A percentile compares a stretch with the other conserved stretches of the same genome.
These are phyloP conservation scores for Limnodromus scolopaceus DNA, from an alignment of 2,797 vertebrate species.

Conservation along the genomic window DNA sequence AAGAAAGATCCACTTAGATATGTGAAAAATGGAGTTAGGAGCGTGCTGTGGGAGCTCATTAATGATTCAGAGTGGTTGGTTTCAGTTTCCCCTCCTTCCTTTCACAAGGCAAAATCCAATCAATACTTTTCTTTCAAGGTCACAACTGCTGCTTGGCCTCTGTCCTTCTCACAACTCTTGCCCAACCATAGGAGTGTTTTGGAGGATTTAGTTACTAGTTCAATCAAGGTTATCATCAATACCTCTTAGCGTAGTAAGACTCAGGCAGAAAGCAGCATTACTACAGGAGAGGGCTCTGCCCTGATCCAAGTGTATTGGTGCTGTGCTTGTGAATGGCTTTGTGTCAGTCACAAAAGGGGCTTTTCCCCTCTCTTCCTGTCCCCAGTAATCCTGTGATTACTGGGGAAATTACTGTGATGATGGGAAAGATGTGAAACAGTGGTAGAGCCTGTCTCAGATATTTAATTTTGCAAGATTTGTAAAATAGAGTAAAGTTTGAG, in stretches of 20 bases:
- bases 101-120: slow-evolving; percentile 81
- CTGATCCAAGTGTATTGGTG: not conserved
- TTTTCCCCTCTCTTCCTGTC: not conserved
- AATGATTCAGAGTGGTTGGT: slow-evolving; percentile 91
- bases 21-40: not conserved
- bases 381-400: not conserved
- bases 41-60: slow-evolving; percentile 77
- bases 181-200: not conserved
- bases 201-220: slow-evolving; percentile 18
- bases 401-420: too few species aligned
- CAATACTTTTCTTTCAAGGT: slow-evolving; percentile 91
- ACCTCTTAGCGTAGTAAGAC: not conserved
- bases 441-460: not conserved
- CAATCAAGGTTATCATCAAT: not conserved
- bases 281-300: not conserved
- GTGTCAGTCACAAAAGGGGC: not conserved
- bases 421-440: not conserved
- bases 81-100: slow-evolving; percentile 84
- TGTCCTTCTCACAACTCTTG: slow-evolving; percentile 48
- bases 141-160: slow-evolving; percentile 76
- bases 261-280: rapidly evolving
- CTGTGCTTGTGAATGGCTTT: not conserved
- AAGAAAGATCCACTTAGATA: not conserved
- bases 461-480: not conserved
- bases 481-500: not conserved